Conservation (phyloP, 1,140 invertebrate species). For the Limonius californicus region DNA sequence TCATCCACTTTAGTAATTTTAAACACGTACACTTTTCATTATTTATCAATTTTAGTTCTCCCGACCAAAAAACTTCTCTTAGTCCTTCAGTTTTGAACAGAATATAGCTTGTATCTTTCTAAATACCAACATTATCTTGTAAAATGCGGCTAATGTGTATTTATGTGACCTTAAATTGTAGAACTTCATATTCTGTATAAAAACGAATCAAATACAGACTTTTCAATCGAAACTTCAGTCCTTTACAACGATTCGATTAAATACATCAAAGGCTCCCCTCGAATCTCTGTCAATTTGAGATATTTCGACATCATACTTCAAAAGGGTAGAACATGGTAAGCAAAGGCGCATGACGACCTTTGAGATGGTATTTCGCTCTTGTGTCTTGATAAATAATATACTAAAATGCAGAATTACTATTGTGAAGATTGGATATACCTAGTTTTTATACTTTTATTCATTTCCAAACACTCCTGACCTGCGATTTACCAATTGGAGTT, state of each 20-base stretch:
- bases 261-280: constrained; percentile 4
- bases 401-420: background rate
- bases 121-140: constrained; percentile 55
- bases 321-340: background rate
- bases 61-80: constrained; percentile 19
- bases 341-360: background rate
- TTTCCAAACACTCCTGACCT: constrained; percentile 43
- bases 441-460: constrained; percentile 40
- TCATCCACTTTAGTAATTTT: no score
- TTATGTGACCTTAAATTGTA: constrained; percentile 37
- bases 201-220: no score
- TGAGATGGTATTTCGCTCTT: background rate
- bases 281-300: constrained; percentile 10
- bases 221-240: no score
- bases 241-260: no score
- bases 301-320: constrained; percentile 44
- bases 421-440: background rate
- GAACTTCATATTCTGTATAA: no score
- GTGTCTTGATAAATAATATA: background rate
- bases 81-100: constrained; percentile 64
- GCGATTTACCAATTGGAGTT: constrained; percentile 47
- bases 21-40: no score
- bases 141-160: constrained; percentile 52
- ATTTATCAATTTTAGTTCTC: no score
- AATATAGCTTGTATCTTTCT: constrained; percentile 53